These are phyloP conservation scores for Strigamia maritima DNA, from an alignment of 2,888 invertebrate species.

Conservation along the genomic window DNA sequence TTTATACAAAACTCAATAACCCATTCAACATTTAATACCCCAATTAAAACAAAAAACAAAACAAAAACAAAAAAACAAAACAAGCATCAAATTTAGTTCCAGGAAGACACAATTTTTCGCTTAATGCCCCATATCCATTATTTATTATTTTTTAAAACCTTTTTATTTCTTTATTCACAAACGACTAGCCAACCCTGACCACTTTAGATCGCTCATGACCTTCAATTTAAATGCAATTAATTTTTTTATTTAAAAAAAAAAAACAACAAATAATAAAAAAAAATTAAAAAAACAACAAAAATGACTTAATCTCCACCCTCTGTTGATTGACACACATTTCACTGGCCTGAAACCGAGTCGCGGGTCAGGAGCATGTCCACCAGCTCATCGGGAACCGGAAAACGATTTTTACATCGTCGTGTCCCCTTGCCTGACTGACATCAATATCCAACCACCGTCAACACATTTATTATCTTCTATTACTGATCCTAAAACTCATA, in stretches of 20 bases:
- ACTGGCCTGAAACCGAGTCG: background rate
- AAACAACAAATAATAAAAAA: background rate
- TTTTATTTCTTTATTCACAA: background rate
- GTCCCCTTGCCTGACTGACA: slow-evolving; percentile 11
- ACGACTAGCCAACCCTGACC: background rate
- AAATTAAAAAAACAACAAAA: background rate
- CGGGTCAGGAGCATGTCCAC: background rate
- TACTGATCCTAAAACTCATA: background rate
- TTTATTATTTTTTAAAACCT: background rate
- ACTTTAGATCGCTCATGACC: background rate
- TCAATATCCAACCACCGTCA: background rate
- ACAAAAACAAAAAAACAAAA: background rate
- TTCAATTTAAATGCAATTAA: background rate
- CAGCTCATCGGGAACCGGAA: background rate
- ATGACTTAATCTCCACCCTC: background rate
- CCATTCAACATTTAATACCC: background rate
- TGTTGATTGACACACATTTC: background rate
- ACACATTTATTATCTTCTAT: slow-evolving; percentile 8
- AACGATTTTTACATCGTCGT: background rate
- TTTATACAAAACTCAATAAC: background rate
- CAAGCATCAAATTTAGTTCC: background rate
- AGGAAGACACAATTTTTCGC: background rate
- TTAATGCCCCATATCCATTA: background rate
- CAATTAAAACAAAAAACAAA: background rate
- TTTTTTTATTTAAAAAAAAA: too few species aligned